These are phyloP conservation scores for Phoebastria nigripes DNA, from an alignment of 2,797 vertebrate genomes.

Conservation along the genomic window DNA sequence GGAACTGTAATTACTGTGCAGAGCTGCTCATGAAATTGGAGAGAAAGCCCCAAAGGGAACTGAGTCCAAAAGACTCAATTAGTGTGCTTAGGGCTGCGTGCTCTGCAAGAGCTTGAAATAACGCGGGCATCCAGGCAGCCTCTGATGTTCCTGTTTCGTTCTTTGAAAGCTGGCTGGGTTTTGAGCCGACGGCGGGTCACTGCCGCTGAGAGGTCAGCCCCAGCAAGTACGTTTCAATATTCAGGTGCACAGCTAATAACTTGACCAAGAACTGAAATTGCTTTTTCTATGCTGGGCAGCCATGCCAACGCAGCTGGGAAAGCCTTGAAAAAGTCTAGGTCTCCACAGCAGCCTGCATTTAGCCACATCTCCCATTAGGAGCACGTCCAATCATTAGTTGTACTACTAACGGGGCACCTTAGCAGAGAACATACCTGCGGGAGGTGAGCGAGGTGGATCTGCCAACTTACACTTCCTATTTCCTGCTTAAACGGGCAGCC, in stretches of 20 bases:
- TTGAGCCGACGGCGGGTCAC: rapidly evolving
- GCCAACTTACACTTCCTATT: neutral
- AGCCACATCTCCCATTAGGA: neutral
- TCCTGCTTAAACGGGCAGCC: neutral
- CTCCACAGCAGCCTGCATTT: neutral
- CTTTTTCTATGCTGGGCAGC: neutral
- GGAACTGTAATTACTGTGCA: neutral
- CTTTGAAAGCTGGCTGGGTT: constrained; percentile 12
- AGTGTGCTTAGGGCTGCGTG: neutral
- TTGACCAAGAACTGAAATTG: neutral
- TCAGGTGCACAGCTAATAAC: neutral
- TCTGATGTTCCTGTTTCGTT: neutral
- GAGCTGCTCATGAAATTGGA: neutral
- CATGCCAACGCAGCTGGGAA: neutral
- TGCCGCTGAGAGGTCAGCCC: neutral
- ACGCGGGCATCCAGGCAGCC: neutral
- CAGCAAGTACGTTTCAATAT: neutral
- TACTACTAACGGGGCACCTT: neutral
- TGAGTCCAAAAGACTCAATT: neutral
- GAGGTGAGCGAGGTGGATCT: neutral
- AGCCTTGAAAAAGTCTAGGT: neutral
- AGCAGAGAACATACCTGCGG: neutral
- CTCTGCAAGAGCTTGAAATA: neutral
- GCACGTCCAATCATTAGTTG: neutral
- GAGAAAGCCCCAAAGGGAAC: neutral